Conservation (phyloP, 2,797 vertebrate genomes). For the Chaetodon trifasciatus region DNA sequence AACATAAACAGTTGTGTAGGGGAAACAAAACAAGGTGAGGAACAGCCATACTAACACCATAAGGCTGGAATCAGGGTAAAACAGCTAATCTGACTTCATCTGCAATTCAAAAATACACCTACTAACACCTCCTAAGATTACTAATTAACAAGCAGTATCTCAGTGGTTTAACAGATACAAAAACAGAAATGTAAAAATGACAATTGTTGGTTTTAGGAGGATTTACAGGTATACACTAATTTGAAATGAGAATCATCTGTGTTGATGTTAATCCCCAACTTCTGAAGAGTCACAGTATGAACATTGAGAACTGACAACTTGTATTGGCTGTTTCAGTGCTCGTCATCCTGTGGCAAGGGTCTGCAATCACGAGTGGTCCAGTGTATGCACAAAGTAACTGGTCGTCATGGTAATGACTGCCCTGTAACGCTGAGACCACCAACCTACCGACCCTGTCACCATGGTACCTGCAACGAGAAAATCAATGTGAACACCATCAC, state of each 20-base stretch:
- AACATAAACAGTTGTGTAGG: too few species aligned
- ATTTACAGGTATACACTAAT: neutral
- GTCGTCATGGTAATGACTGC: conserved; percentile 95
- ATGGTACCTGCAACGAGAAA: conserved; percentile 91
- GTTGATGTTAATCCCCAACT: neutral
- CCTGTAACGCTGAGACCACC: conserved; percentile 87
- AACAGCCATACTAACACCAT: too few species aligned
- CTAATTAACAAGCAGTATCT: neutral
- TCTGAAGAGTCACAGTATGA: neutral
- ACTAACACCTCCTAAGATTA: neutral
- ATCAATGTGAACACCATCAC: conserved; percentile 96
- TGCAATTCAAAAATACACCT: neutral
- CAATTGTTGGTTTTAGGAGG: too few species aligned
- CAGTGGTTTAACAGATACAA: neutral
- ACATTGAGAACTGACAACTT: neutral
- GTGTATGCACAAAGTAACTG: conserved; percentile 96
- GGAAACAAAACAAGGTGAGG: too few species aligned
- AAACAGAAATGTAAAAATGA: neutral
- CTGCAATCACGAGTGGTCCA: conserved; percentile 97
- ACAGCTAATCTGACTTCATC: too few species aligned
- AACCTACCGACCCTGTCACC: conserved; percentile 93
- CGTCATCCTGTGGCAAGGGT: conserved; percentile 94
- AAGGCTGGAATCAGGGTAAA: neutral
- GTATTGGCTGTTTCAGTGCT: conserved; percentile 87
- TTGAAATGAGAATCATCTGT: neutral